Base-by-base conservation (phyloP, 2,113 vertebrate genomes). In the Nyctibius bracteatus region DNA sequence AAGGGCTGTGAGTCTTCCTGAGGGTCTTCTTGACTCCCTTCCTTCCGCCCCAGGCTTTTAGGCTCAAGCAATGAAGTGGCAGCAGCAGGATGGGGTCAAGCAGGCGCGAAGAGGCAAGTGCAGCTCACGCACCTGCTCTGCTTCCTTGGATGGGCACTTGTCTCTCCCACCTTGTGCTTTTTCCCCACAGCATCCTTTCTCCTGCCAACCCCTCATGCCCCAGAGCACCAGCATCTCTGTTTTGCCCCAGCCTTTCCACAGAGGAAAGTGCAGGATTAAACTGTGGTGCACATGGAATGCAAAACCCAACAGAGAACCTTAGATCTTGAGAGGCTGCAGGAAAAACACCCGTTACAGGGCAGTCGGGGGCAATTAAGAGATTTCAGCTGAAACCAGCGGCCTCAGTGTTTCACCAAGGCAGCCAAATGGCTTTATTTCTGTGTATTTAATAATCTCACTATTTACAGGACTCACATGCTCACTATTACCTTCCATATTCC, bases 361-460 rank as follows among this genome's bases (percentile, higher is more conserved):
- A 58, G 39, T 1, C 0, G 4, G 61, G 70, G 92, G 67, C 68
- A 88, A 87, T 52, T 33, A 61, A 63, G 82, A 82, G 77, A 67
- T 55, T 80, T 54, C 65, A 85, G 52, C 85, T 51, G 85, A 86
- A 88, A 63, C 8, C 58, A 13, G 39, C 54, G 91, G 47, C 25
- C 81, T 52, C 59, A 14, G 30, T 4, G 37, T 14, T 61, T 61
- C 85, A 33, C 59, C 5, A 2, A 63, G 57, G 51, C 62, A 84
- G 90, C 78, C 92, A 87, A 93, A 74, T 23, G 65, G 75, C 92
- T 88, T 91, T 15, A 71, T 90, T 92, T 59, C 71, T 81, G 61
- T 58, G 37, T 66, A 28, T 96, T 93, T 95, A 94, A 95, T 97
- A 91, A 90, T n/a, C 71, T 96, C 86, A 88, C 93, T 92, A 97